Evolutionary conservation across 2,113 vertebrate species (phyloP).

Genomic region (Propithecus coquereli): DNA sequence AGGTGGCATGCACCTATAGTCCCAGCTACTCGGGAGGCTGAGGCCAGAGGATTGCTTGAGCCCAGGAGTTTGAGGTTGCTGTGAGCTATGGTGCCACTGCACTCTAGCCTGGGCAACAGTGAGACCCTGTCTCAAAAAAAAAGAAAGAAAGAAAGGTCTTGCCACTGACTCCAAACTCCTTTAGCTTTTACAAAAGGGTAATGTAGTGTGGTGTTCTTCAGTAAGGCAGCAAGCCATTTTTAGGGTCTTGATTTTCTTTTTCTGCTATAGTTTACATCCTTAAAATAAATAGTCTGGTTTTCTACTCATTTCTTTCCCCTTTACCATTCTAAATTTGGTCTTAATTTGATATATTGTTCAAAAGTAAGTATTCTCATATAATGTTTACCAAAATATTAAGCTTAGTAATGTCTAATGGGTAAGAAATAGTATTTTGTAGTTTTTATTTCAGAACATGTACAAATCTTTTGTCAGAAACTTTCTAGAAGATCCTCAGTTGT

Average conservation of each 20-base stretch:
- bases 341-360: background rate
- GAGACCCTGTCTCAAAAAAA: too few relatives aligned
- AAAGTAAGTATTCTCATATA: background rate
- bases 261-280: background rate
- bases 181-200: background rate
- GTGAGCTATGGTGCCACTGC: too few relatives aligned
- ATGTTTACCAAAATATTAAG: constrained; percentile 9
- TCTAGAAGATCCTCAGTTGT: background rate
- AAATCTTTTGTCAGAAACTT: background rate
- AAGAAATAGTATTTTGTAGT: background rate
- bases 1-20: too few relatives aligned
- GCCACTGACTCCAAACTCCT: background rate
- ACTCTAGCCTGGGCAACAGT: too few relatives aligned
- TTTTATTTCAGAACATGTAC: background rate
- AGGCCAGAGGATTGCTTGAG: too few relatives aligned
- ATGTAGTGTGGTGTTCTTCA: background rate
- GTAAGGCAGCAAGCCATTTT: background rate
- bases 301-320: background rate
- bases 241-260: background rate
- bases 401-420: background rate
- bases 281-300: background rate
- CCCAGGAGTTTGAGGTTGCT: too few relatives aligned
- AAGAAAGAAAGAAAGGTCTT: too few relatives aligned
- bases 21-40: too few relatives aligned
- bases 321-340: background rate